These are phyloP conservation scores for Agrotis exclamationis DNA, from an alignment of 2,888 invertebrate species.

Conservation along the genomic window DNA sequence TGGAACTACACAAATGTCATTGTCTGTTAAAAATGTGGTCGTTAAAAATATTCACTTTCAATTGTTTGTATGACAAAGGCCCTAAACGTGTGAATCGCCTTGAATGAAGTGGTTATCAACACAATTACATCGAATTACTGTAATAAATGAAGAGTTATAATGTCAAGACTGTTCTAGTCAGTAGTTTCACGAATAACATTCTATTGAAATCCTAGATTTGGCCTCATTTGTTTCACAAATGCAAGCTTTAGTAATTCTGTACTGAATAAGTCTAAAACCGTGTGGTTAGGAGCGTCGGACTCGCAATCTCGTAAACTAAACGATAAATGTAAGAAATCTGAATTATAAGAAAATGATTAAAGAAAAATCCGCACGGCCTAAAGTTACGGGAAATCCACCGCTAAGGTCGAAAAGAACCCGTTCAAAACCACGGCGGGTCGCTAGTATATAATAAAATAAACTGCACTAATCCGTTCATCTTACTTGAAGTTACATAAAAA, in stretches of 20 bases:
- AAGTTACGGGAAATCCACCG: too few species aligned
- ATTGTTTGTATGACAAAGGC: constrained; percentile 74
- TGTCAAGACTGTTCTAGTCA: constrained; percentile 50
- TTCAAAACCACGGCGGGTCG: too few species aligned
- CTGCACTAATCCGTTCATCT: background rate
- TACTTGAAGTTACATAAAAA: constrained; percentile 31
- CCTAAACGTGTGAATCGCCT: constrained; percentile 79
- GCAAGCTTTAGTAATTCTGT: too few species aligned
- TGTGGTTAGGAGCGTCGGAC: too few species aligned
- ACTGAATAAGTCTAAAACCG: too few species aligned
- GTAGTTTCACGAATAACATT: constrained; percentile 14
- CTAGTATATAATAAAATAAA: background rate
- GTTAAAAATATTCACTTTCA: constrained; percentile 64
- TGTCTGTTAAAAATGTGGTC: constrained; percentile 60
- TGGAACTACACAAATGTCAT: constrained; percentile 59
- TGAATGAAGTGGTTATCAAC: constrained; percentile 67
- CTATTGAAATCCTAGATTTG: background rate
- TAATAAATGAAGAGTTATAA: constrained; percentile 57
- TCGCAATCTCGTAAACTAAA: too few species aligned
- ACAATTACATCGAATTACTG: constrained; percentile 63
- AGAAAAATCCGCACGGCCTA: too few species aligned
- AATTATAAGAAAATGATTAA: too few species aligned
- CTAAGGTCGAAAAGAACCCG: too few species aligned
- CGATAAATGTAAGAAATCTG: too few species aligned
- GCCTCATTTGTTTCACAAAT: too few species aligned